These are phyloP conservation scores for Lagenorhynchus albirostris DNA, from an alignment of 2,113 vertebrate genomes.

Conservation along the genomic window DNA sequence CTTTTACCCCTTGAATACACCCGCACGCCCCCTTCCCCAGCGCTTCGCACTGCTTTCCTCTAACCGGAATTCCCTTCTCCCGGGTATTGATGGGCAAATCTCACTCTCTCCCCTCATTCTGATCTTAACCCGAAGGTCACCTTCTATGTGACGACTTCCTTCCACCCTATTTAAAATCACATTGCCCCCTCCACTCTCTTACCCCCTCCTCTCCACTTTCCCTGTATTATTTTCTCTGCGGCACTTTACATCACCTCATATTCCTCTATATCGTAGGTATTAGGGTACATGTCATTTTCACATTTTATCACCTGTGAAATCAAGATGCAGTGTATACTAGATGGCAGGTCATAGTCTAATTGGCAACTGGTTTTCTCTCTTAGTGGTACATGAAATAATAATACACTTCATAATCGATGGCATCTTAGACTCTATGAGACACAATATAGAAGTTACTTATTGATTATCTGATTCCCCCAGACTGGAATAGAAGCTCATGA, in stretches of 20 bases:
- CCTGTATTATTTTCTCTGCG: not conserved
- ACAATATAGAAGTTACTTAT: not conserved
- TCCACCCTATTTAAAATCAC: not conserved
- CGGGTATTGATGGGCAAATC: not conserved
- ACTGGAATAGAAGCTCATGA: not conserved
- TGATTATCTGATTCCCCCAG: not conserved
- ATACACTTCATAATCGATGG: not conserved
- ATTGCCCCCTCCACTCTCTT: not conserved
- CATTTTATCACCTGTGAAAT: not conserved
- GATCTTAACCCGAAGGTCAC: not conserved
- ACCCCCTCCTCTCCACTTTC: not conserved
- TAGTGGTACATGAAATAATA: not conserved
- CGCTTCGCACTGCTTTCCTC: not conserved
- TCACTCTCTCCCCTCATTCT: not conserved
- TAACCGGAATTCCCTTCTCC: not conserved
- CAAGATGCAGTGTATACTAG: not conserved
- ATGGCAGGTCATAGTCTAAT: not conserved
- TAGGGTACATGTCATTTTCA: not conserved
- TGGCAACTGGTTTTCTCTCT: not conserved
- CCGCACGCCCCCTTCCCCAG: rapidly evolving
- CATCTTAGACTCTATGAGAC: not conserved
- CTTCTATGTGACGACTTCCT: not conserved
- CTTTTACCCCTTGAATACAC: not conserved
- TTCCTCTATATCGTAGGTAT: not conserved
- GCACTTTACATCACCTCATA: not conserved